A percentile compares a stretch with the other conserved stretches of the same genome.
Evolutionary conservation across 1,140 invertebrate genomes (phyloP).

Genomic region (Vollenhovia emeryi): DNA sequence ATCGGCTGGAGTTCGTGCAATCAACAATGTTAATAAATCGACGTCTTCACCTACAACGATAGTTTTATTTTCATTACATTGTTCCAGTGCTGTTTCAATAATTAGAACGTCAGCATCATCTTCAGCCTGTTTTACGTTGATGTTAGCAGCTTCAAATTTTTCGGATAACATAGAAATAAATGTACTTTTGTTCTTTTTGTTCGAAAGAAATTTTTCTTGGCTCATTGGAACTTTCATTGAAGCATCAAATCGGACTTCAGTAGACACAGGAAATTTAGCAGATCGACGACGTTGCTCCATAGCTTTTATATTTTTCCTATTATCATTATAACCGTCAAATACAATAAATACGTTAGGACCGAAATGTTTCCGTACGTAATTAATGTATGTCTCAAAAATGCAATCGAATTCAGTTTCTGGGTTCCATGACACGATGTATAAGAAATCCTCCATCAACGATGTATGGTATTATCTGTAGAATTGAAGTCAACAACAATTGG

Average conservation of each 20-base stretch:
- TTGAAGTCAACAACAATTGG: not conserved
- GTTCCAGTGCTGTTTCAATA: not conserved
- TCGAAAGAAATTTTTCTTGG: not conserved
- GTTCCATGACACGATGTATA: not conserved
- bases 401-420: not conserved
- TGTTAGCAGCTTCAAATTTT: not conserved
- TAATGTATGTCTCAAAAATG: not conserved
- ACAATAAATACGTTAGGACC: not conserved
- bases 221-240: not conserved
- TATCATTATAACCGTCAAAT: not conserved
- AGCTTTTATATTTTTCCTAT: not conserved
- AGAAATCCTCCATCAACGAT: not conserved
- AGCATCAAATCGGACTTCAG: not conserved
- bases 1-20: not conserved
- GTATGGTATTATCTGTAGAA: not conserved
- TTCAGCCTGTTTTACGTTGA: not conserved
- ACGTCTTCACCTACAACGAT: not conserved
- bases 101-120: not conserved
- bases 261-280: not conserved
- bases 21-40: not conserved
- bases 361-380: not conserved
- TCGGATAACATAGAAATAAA: not conserved
- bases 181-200: not conserved
- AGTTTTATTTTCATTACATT: not conserved
- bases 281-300: constrained; percentile 5